phyloP scores from a whole-genome alignment of 23 tunicate species.

The Oikopleura albicans region DNA sequence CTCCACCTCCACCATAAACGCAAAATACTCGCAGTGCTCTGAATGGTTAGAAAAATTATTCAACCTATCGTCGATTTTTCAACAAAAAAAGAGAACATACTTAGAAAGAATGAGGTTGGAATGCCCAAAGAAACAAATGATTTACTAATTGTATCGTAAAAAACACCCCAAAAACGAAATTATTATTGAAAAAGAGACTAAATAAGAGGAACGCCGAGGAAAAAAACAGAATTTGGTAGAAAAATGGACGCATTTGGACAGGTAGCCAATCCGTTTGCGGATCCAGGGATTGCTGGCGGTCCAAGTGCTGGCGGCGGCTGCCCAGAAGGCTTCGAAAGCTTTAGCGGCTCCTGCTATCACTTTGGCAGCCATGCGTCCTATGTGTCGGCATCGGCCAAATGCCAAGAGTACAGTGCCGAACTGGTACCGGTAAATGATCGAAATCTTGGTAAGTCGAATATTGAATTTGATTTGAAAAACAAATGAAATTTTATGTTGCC shows the following conservation, averaged over 20 bases:
- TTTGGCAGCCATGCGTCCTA: background rate
- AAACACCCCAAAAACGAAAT: background rate
- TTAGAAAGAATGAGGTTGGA: too few species aligned
- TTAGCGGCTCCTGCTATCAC: background rate
- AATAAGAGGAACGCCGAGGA: too few species aligned
- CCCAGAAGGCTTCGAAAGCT: background rate
- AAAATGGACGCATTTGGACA: background rate
- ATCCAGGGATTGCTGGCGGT: background rate
- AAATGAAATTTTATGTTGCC: too few species aligned
- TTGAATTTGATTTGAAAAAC: too few species aligned
- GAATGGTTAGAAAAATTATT: background rate
- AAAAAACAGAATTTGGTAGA: background rate
- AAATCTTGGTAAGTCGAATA: slow-evolving; percentile 1
- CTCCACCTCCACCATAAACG: slow-evolving; percentile 4
- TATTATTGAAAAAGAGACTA: background rate
- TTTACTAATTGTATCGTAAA: too few species aligned
- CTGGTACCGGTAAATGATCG: background rate
- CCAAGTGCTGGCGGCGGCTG: background rate
- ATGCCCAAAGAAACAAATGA: too few species aligned
- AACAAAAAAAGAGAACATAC: too few species aligned
- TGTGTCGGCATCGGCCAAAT: background rate
- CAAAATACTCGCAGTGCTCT: background rate
- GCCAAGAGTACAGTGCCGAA: background rate
- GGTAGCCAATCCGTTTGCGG: background rate
- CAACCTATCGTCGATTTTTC: too few species aligned